Percentiles rank a stretch among this genome's conserved stretches.
Conservation (phyloP, 2,797 vertebrate genomes). For the Erethizon dorsatum region DNA sequence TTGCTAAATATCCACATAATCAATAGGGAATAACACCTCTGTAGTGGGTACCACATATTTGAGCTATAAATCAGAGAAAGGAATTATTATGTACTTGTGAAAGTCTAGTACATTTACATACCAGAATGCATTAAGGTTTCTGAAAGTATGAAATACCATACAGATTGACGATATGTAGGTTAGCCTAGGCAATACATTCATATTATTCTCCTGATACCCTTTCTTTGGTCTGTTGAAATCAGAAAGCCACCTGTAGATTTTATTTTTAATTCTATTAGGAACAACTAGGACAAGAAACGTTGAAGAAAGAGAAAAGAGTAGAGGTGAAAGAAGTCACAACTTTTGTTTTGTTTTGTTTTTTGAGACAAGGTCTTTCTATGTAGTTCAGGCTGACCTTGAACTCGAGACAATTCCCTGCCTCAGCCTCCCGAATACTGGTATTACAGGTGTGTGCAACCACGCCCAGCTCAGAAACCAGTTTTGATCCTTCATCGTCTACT, state of each 20-base stretch:
- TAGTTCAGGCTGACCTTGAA: not conserved
- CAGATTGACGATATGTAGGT: not conserved
- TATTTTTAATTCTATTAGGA: not conserved
- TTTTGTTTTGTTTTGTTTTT: not conserved
- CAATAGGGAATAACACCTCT: not conserved
- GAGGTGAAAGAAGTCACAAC: not conserved
- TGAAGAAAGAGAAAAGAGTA: not conserved
- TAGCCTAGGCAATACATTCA: not conserved
- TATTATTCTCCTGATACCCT: not conserved
- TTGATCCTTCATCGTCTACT: not conserved
- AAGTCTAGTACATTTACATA: not conserved
- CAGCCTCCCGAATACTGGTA: not conserved
- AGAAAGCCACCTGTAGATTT: not conserved
- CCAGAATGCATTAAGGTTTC: not conserved
- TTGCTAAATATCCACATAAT: not conserved
- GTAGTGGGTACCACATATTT: not conserved
- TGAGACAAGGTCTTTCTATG: not conserved
- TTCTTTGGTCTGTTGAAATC: slow-evolving; percentile 34
- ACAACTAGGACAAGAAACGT: not conserved
- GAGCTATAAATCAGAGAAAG: not conserved
- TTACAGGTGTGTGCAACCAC: too few species aligned
- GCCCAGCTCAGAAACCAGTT: not conserved
- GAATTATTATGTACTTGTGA: slow-evolving; percentile 6
- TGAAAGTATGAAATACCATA: not conserved
- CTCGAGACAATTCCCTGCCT: not conserved